Evolutionary conservation across 1,140 invertebrate species (phyloP).

Genomic region (Aplysia californica): DNA sequence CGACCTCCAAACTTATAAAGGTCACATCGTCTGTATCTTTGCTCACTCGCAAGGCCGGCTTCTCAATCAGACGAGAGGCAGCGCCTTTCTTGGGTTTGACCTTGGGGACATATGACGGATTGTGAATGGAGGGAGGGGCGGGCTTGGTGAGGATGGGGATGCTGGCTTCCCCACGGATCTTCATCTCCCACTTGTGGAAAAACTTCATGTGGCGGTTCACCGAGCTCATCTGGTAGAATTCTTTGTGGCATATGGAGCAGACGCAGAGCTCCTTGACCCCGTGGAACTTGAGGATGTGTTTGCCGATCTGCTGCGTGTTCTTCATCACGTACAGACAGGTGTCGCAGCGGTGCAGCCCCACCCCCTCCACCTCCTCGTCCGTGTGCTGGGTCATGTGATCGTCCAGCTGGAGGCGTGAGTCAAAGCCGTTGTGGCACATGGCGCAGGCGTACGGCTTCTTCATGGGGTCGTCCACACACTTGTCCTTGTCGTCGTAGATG

Average conservation of each 20-base stretch:
- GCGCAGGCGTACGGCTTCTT: background rate
- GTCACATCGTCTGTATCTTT: background rate
- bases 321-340: conserved; percentile 11
- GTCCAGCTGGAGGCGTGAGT: background rate
- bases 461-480: background rate
- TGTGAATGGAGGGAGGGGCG: background rate
- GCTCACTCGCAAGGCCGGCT: background rate
- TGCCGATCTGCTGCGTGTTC: conserved; percentile 18
- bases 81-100: background rate
- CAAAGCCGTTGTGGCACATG: background rate
- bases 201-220: conserved; percentile 18
- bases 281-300: conserved; percentile 22
- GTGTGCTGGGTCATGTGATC: conserved; percentile 9
- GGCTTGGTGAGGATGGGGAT: conserved; percentile 20
- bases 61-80: background rate
- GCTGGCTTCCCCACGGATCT: conserved; percentile 18
- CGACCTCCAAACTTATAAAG: background rate
- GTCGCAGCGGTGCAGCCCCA: conserved; percentile 18
- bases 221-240: conserved; percentile 24
- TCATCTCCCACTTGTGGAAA: conserved; percentile 28
- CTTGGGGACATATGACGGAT: background rate
- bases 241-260: conserved; percentile 18
- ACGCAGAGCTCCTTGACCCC: conserved; percentile 12
- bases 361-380: conserved; percentile 14
- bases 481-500: background rate